Evolutionary conservation across 2,797 vertebrate species (phyloP).

Genomic region (Todus mexicanus): DNA sequence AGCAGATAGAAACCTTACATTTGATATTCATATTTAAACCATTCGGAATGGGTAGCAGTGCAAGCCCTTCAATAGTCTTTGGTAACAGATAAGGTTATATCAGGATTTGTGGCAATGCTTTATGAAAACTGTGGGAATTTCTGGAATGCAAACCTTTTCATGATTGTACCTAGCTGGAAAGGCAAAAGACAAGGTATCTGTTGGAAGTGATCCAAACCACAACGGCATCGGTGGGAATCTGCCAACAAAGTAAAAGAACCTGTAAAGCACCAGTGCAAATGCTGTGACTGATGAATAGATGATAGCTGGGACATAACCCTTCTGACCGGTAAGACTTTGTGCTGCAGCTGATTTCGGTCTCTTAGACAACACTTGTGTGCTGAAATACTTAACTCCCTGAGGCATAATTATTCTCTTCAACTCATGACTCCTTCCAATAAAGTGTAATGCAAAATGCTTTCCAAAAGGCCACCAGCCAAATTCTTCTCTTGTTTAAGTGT

Average conservation of each 20-base stretch:
- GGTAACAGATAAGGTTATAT: background rate
- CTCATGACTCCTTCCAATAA: background rate
- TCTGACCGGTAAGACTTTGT: background rate
- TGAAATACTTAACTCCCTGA: background rate
- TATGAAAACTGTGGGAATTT: background rate
- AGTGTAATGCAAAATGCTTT: background rate
- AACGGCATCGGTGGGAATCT: background rate
- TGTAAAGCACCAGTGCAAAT: background rate
- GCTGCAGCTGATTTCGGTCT: background rate
- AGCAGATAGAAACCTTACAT: background rate
- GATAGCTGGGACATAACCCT: background rate
- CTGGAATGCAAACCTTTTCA: background rate
- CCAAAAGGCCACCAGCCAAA: background rate
- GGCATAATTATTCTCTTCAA: background rate
- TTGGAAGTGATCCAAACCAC: background rate
- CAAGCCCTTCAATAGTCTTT: background rate
- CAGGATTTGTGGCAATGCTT: background rate
- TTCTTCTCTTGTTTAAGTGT: background rate
- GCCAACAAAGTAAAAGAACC: background rate
- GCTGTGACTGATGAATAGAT: background rate
- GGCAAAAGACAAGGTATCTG: background rate
- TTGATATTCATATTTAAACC: background rate
- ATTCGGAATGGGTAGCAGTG: background rate
- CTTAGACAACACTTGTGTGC: background rate
- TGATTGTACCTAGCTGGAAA: background rate